phyloP scores from a whole-genome alignment of 2,797 vertebrate species.

The Psittacula derbiana region DNA sequence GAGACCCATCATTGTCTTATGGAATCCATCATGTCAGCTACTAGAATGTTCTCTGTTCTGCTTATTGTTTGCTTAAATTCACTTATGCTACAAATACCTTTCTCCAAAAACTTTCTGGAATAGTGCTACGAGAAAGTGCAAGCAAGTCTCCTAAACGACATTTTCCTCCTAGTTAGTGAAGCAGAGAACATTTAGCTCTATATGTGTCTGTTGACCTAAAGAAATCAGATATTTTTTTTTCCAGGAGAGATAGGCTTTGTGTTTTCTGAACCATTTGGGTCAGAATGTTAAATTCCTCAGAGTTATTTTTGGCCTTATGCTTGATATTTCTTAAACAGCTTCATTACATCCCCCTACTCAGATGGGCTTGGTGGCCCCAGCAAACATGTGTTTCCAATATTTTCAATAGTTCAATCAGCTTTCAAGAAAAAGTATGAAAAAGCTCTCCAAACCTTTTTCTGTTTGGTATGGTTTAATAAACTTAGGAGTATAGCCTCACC shows the following conservation, averaged over 20 bases:
- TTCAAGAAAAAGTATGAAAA: neutral
- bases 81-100: neutral
- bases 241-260: neutral
- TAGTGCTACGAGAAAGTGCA: neutral
- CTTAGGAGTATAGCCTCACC: neutral
- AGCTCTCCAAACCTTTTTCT: neutral
- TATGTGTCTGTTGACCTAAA: neutral
- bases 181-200: neutral
- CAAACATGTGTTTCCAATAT: conserved; percentile 51
- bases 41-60: neutral
- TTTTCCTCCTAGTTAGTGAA: neutral
- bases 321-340: neutral
- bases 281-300: neutral
- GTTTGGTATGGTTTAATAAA: neutral
- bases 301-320: conserved; percentile 1
- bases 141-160: neutral
- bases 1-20: neutral
- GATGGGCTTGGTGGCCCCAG: neutral
- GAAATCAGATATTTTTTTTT: neutral
- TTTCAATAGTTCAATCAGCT: conserved; percentile 3
- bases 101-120: neutral
- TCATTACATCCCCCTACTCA: neutral
- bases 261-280: neutral
- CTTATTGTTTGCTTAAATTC: neutral
- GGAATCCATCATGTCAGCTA: neutral